Base-by-base conservation (phyloP, 2,888 invertebrate genomes). In the Drosophila lacicola region DNA sequence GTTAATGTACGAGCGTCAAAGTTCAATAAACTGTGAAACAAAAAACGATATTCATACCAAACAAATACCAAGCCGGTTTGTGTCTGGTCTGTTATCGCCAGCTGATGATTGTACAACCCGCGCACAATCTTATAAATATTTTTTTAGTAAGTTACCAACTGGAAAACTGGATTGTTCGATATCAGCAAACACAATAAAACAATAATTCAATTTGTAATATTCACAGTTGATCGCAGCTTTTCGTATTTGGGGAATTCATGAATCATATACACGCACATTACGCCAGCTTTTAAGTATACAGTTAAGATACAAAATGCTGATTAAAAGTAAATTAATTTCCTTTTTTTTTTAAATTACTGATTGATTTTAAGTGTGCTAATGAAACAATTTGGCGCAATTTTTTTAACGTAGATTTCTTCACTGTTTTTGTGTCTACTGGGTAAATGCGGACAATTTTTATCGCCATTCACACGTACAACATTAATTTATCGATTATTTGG, bases 1-100 rank as follows among this genome's bases (percentile, higher is more conserved):
- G 78, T 75, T 86, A 76, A 79, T 72, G 72, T 75, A 78, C 84
- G 68, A 57, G 6, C 64, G 37, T 45, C 56, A 61, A 53, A 74
- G 91, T 82, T 87, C 86, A 90, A 82, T 89, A 89, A 90, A 91
- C 89, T 88, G 74, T 75, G 49, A 57, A 61, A 34, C 63, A 33
- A 33, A n/a, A 42, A n/a, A 49, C 49, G 33, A 65, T 42, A 25
- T 47, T 45, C 47, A 39, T 72, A 33, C 57, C 62, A 68, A 58
- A 36, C 29, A 58, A 14, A 49, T 29, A 50, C 33, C 62, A 80
- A 89, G 67, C 84, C 69, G 81, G 87, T 89, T 82, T 86, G 3
- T 21, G 14, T 71, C 29, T 36, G 37, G 11, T 44, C 4, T 21
- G 29, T 39, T 57, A 47, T 17, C 29, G 19, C 33, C 49, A 62